Evolutionary conservation across 2,113 vertebrate species (phyloP), one percentile per base, ranked within the genome.

Genomic region (Phaethon lepturus): DNA sequence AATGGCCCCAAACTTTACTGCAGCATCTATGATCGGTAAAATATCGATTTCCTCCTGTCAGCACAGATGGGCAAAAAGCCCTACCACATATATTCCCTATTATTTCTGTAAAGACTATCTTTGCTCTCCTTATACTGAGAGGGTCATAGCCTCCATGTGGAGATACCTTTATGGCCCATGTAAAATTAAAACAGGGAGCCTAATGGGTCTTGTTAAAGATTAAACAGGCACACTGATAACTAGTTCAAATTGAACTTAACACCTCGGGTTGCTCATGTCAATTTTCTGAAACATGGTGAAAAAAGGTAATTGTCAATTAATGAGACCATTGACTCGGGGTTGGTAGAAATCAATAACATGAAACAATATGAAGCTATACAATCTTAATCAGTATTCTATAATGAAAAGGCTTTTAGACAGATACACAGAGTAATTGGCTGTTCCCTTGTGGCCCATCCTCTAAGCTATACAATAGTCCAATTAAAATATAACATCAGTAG

Each of bases 241-340:
- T 94, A 71, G 91, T 42, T 97, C 88, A 96, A 97, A 97, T 90
- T 97, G 97, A 98, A 98, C 97, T 88, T 96, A 98, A 97, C 93
- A 96, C 89, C 95, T 98, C 22, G 4, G 92, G 93, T 97, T 86
- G 31, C 73, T 90, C 79, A 80, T 22, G 88, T 97, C 97, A 97
- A 97, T 98, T 98, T 96, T 97, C 90, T 96, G 95, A 97, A 97
- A 97, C 96, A 97, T 67, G 53, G 90, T 80, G 91, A 96, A 98
- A 97, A 97, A 97, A 98, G 95, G 97, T 98, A 98, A 98, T 98
- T 98, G 98, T 98, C 98, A 97, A 98, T 98, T 98, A 98, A 98
- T 28, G 82, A 98, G 95, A 97, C 95, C 93, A 97, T 97, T 66
- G 75, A 89, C 90, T 90, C 96, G 92, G 91, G 78, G 59, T 22